Base-by-base conservation (phyloP, 2,113 vertebrate species). In the Echinops telfairi region DNA sequence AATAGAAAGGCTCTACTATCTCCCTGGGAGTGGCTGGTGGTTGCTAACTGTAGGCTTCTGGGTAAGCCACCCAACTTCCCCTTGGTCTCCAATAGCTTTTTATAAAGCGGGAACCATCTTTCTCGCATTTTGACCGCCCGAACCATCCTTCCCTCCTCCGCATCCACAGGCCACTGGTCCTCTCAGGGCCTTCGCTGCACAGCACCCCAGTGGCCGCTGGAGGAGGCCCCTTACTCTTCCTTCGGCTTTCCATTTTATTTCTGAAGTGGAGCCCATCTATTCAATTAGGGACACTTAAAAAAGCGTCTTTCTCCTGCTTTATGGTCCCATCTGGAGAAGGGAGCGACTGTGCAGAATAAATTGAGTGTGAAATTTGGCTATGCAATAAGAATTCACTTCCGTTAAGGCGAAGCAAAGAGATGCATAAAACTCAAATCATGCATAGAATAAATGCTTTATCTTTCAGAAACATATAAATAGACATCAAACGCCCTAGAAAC, bases 391-490 rank as follows among this genome's bases (percentile, higher is more conserved):
- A 97, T 96, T 92, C 95, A 94, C 94, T 97, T 98, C 95, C 78
- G 92, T 97, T 98, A 97, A 97, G 97, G 92, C 58, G 85, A 96
- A 96, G 89, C 97, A 97, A 97, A 97, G 97, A 95, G 86, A 94
- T 96, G 98, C 97, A 97, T 98, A 98, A 98, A 98, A 98, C 98
- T 98, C 95, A 93, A 93, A 95, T 95, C 97, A 96, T 95, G 96
- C 96, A 96, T 85, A 97, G 97, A 96, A 96, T 6, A 92, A 96
- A 96, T 94, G 97, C 96, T 98, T 98, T 98, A 98, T 98, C 98
- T 98, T 97, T 97, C 97, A 98, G 97, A 96, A 98, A 98, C 98
- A 98, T 98, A 98, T 97, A 98, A 98, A 98, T 97, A 96, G 97
- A 97, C 98, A 98, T 98, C 97, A 98, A 98, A 98, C 97, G 97